A percentile compares a stretch with the other conserved stretches of the same genome.
Evolutionary conservation across 1,140 invertebrate species (phyloP).

Genomic region (Goniozus legneri): DNA sequence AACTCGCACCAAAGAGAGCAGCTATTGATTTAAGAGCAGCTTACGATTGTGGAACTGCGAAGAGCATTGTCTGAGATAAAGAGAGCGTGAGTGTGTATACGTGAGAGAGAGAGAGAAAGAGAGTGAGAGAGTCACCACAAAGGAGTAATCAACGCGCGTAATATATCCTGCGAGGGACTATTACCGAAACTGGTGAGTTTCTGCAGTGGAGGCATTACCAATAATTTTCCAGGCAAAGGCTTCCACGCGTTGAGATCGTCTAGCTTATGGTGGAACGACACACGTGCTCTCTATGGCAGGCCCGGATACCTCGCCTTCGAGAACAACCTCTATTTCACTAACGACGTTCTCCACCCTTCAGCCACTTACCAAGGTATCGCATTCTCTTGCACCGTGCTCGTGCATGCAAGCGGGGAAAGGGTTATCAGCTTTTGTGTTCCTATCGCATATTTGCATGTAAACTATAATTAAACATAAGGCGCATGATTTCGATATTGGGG

Average conservation of each 20-base stretch:
- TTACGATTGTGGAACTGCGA: too few relatives aligned
- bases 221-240: conserved; percentile 42
- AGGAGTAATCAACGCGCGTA: conserved; percentile 4
- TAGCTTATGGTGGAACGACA: conserved; percentile 46
- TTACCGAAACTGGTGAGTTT: conserved; percentile 5
- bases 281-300: conserved; percentile 36
- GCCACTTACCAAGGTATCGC: conserved; percentile 46
- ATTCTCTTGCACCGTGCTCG: conserved; percentile 15
- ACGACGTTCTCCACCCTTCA: conserved; percentile 45
- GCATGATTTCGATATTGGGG: too few relatives aligned
- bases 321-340: conserved; percentile 51
- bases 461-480: too few relatives aligned
- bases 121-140: background rate
- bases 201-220: conserved; percentile 18
- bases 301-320: conserved; percentile 44
- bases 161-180: too few relatives aligned
- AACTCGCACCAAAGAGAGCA: too few relatives aligned
- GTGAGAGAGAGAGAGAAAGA: conserved; percentile 3
- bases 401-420: background rate
- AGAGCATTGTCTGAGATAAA: too few relatives aligned
- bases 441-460: too few relatives aligned
- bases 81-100: too few relatives aligned
- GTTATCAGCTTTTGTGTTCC: too few relatives aligned
- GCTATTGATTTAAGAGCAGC: too few relatives aligned
- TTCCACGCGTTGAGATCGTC: conserved; percentile 44